These are phyloP conservation scores for Fratercula arctica DNA, from an alignment of 2,797 vertebrate genomes.

Conservation along the genomic window DNA sequence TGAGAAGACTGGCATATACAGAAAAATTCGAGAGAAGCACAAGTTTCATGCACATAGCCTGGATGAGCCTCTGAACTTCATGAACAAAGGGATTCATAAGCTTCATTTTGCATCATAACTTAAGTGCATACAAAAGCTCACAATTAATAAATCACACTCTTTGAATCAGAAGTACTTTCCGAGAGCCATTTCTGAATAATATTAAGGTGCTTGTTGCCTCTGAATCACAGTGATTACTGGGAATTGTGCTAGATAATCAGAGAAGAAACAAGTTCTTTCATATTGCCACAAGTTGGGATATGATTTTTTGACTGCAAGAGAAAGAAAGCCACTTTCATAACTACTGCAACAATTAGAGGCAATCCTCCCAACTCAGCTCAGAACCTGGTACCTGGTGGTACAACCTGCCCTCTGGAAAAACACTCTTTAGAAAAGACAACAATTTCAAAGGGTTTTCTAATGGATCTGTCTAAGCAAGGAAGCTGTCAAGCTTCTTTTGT, in stretches of 20 bases:
- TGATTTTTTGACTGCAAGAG: not conserved
- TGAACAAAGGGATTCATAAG: conserved; percentile 4
- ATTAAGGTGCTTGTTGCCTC: not conserved
- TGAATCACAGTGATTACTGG: conserved; percentile 25
- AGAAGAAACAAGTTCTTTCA: conserved; percentile 20
- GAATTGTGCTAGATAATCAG: not conserved
- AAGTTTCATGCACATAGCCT: not conserved
- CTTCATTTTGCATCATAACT: not conserved
- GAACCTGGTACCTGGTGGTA: not conserved
- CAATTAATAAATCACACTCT: conserved; percentile 38
- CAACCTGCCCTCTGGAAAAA: not conserved
- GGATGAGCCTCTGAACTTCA: not conserved
- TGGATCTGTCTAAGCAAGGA: not conserved
- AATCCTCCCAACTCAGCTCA: not conserved
- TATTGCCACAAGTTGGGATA: not conserved
- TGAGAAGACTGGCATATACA: not conserved
- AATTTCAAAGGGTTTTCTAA: not conserved
- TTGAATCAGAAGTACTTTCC: conserved; percentile 30
- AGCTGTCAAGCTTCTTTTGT: not conserved
- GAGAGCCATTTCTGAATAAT: not conserved
- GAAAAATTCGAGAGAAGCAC: not conserved
- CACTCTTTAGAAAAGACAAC: not conserved
- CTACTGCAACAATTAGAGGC: not conserved
- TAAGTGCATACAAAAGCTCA: not conserved
- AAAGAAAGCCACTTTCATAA: not conserved